phyloP scores from a whole-genome alignment of 2,797 vertebrate species.

The Scolopax bukidnonensis region DNA sequence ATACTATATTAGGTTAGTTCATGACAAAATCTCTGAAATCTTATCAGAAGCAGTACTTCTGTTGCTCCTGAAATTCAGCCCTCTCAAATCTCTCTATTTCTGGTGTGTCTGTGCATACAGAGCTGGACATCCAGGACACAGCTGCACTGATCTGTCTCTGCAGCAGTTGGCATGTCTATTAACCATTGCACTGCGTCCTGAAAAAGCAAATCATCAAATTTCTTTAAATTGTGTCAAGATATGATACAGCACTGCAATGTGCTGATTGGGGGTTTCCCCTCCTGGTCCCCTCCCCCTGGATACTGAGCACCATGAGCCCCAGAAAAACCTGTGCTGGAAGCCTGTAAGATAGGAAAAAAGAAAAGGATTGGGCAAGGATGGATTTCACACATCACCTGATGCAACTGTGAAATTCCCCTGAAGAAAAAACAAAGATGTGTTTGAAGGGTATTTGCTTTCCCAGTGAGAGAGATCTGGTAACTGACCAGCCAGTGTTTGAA shows the following conservation, averaged over 20 bases:
- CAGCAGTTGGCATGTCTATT: neutral
- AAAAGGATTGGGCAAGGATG: neutral
- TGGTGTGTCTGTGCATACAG: neutral
- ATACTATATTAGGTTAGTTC: neutral
- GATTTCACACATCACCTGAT: neutral
- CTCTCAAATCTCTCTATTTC: neutral
- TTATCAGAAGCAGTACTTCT: neutral
- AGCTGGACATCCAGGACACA: neutral
- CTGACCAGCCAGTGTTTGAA: neutral
- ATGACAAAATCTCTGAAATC: neutral
- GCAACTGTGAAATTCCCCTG: neutral
- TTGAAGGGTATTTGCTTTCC: neutral
- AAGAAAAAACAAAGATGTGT: neutral
- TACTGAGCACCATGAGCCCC: neutral
- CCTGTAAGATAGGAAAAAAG: neutral
- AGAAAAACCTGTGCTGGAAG: neutral
- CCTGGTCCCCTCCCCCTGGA: neutral
- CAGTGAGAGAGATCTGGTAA: neutral
- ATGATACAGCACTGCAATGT: neutral
- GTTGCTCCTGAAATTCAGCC: neutral
- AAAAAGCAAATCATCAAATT: neutral
- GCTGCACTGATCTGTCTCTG: neutral
- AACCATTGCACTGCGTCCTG: neutral
- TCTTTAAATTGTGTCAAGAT: neutral
- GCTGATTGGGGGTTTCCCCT: neutral